Evolutionary conservation across 1,140 invertebrate genomes (phyloP), one percentile per base, ranked within the genome.

Genomic region (Venustaconcha ellipsiformis): DNA sequence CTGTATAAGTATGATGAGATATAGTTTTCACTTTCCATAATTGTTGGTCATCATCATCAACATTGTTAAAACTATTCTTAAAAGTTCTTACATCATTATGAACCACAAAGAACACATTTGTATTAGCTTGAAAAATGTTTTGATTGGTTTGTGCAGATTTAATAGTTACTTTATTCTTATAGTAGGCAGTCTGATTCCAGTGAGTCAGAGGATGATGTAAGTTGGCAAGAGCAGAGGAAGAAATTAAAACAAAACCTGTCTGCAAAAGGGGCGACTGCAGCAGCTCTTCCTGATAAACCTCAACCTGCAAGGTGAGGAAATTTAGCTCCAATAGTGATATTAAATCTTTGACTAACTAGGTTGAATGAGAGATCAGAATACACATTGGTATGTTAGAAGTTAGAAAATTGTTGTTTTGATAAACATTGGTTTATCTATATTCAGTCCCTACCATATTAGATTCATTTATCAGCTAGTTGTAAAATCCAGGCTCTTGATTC

Each of bases 181-280:
- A 48, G 37, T 48, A 48, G 37, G 37, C 37, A 37, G 65, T 23
- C 11, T 37, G 78, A 80, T 76, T 74, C 72, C 17, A 80, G 78
- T 72, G 85, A 87, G 37, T 81, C 80, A 11, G 86, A 85, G 6
- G 76, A 78, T 55, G 83, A 83, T 18, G 55, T 70, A 14, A 82
- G 70, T 14, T 88, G 86, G 86, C 66, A 78, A n/a, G 65, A 82
- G 63, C 82, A 86, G 67, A 76, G 86, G 72, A 71, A 78, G 26
- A 74, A 80, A 37, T 82, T 88, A 18, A 87, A 87, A 66, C 60
- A 82, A 30, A 72, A 72, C 13, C 58, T 86, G 17, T 62, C 70
- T 14, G 74, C 76, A 2, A 74, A 72, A 62, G 82, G 82, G 2
- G 55, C 69, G 11, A n/a, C 75, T 56, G 72, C 82, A 30, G 76